Percentiles rank a stretch among this genome's conserved stretches.
These are phyloP conservation scores for Perdita meconis DNA, from an alignment of 2,888 invertebrate genomes.

Conservation along the genomic window DNA sequence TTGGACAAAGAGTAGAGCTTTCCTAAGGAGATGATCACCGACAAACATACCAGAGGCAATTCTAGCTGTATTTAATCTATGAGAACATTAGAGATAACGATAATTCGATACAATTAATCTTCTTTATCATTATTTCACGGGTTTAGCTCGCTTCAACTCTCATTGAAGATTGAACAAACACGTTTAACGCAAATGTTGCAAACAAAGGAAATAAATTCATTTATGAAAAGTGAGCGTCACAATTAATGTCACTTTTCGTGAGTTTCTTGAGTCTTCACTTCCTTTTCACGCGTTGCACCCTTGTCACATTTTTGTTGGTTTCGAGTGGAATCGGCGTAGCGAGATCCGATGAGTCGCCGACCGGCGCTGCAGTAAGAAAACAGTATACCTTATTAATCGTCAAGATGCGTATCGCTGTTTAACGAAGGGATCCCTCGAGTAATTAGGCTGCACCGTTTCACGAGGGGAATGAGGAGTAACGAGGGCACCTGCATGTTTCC, in stretches of 20 bases:
- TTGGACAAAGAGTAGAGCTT: neutral
- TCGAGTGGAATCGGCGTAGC: conserved; percentile 22
- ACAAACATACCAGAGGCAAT: no score
- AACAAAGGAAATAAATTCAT: conserved; percentile 40
- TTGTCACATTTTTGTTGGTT: conserved; percentile 42
- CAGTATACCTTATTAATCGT: conserved; percentile 65
- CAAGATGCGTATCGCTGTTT: conserved; percentile 63
- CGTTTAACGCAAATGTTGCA: no score
- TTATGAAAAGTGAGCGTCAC: conserved; percentile 22
- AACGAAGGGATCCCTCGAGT: conserved; percentile 56
- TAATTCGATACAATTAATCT: no score
- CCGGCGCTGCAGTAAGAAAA: conserved; percentile 45
- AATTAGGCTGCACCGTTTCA: conserved; percentile 59
- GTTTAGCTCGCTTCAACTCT: no score
- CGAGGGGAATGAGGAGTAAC: conserved; percentile 41
- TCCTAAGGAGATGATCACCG: neutral
- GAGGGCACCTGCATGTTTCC: conserved; percentile 65
- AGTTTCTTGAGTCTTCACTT: conserved; percentile 1
- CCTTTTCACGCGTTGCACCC: conserved; percentile 45
- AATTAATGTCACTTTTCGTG: conserved; percentile 37
- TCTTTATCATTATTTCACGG: no score
- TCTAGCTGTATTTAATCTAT: neutral
- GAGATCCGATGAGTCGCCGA: conserved; percentile 6
- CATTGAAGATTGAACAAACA: no score
- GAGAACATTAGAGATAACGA: no score